These are phyloP conservation scores for Pyxicephalus adspersus DNA, from an alignment of 2,113 vertebrate species.

Conservation along the genomic window DNA sequence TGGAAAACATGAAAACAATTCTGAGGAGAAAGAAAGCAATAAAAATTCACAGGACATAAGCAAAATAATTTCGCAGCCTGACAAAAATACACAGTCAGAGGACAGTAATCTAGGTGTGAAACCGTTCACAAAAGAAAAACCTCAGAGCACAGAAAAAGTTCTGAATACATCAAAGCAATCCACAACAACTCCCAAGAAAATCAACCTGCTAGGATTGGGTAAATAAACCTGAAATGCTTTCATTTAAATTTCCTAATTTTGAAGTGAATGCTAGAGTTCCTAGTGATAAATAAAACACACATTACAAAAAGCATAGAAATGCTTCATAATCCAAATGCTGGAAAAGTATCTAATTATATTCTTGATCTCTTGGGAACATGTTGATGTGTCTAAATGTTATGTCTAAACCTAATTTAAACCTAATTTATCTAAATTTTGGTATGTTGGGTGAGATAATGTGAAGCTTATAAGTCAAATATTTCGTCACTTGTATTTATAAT, in stretches of 20 bases:
- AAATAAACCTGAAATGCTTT: neutral
- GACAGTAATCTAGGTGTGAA: neutral
- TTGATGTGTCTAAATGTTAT: neutral
- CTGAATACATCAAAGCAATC: no score
- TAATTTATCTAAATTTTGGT: neutral
- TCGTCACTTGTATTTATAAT: constrained; percentile 13
- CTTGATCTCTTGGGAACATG: neutral
- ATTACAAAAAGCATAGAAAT: no score
- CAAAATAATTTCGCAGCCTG: neutral
- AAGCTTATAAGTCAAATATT: neutral
- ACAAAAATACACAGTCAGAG: neutral
- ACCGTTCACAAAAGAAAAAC: neutral
- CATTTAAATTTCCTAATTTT: no score
- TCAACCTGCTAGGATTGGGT: neutral
- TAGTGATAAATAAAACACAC: no score
- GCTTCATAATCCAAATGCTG: no score
- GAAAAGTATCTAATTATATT: neutral
- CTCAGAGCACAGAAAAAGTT: neutral
- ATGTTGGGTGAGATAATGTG: neutral
- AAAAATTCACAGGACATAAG: neutral
- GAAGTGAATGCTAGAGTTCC: no score
- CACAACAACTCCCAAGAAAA: no score
- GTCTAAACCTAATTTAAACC: neutral
- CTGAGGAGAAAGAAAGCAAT: neutral
- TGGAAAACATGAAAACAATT: neutral